phyloP scores from a whole-genome alignment of 2,888 invertebrate genomes.

The Tortrix viridana region DNA sequence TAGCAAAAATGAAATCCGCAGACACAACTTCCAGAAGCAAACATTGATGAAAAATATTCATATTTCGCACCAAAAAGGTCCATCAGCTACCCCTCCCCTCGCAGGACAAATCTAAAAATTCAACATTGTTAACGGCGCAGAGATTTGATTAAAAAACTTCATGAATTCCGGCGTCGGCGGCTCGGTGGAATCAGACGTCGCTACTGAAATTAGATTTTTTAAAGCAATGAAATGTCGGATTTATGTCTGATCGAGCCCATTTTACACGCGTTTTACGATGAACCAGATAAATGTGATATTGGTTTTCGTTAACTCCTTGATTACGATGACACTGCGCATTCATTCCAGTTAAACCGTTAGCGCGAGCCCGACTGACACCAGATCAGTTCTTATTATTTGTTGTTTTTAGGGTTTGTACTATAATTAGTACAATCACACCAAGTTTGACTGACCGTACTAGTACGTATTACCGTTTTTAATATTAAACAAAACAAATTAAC shows the following conservation, averaged over 20 bases:
- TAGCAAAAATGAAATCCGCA: too few species aligned
- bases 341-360: too few species aligned
- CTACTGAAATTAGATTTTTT: conserved; percentile 23
- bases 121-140: conserved; percentile 15
- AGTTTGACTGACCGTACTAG: too few species aligned
- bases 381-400: too few species aligned
- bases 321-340: too few species aligned
- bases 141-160: conserved; percentile 30
- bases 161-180: conserved; percentile 6
- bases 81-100: background rate
- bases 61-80: background rate
- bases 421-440: too few species aligned
- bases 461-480: too few species aligned
- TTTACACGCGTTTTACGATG: conserved; percentile 7
- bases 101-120: conserved; percentile 14
- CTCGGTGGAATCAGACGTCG: conserved; percentile 5
- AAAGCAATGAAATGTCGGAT: conserved; percentile 16
- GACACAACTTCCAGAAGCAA: background rate
- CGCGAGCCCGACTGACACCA: too few species aligned
- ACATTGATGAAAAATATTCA: background rate
- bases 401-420: too few species aligned
- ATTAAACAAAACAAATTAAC: too few species aligned
- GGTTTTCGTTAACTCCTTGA: background rate
- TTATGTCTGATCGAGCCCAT: conserved; percentile 16
- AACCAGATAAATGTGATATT: background rate